These are phyloP conservation scores for Dioctria linearis DNA, from an alignment of 2,888 invertebrate species.

Conservation along the genomic window DNA sequence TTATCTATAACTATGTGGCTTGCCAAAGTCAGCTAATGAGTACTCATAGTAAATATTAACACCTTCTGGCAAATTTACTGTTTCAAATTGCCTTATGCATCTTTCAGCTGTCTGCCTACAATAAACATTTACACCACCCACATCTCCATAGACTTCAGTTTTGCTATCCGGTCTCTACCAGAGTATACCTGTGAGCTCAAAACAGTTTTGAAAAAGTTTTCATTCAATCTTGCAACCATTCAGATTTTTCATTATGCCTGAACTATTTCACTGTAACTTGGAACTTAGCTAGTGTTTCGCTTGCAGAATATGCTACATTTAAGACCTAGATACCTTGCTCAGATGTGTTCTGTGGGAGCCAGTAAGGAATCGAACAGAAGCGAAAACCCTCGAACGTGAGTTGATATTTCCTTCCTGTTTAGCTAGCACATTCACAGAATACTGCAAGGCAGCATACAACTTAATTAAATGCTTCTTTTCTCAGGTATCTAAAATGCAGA, in stretches of 20 bases:
- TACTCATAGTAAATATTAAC: too few species aligned
- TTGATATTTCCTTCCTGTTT: slow-evolving; percentile 30
- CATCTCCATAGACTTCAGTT: neutral
- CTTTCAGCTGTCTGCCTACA: too few species aligned
- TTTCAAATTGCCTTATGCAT: too few species aligned
- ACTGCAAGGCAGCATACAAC: neutral
- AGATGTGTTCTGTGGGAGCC: neutral
- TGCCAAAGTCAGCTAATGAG: too few species aligned
- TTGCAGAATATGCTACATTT: neutral
- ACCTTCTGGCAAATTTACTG: too few species aligned
- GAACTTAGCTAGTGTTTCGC: neutral
- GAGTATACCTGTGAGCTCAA: neutral
- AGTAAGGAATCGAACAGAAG: neutral
- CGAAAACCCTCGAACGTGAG: neutral
- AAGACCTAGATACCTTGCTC: neutral
- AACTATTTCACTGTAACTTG: neutral
- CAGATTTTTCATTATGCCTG: neutral
- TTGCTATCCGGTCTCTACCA: neutral
- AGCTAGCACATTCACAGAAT: neutral
- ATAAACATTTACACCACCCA: too few species aligned
- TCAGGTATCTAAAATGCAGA: slow-evolving; percentile 21
- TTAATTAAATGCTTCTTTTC: slow-evolving; percentile 31
- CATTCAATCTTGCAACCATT: neutral
- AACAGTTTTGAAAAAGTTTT: neutral
- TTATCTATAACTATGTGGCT: too few species aligned